Percentiles rank a stretch among this genome's conserved stretches.
Evolutionary conservation across 2,797 vertebrate genomes (phyloP).

Genomic region (Odontamblyopus lacepedii): DNA sequence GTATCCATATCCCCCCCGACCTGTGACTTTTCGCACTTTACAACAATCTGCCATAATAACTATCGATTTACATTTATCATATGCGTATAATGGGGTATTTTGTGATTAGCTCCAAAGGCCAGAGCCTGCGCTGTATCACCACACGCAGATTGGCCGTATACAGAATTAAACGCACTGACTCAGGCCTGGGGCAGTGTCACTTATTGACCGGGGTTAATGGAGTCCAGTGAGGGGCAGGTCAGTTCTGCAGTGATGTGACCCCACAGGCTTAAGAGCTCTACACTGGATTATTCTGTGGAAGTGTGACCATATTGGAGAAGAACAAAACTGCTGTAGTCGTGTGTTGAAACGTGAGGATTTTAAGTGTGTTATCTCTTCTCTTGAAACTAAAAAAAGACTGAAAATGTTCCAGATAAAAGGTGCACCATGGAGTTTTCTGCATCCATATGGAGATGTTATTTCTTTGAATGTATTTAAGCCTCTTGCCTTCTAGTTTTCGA

Average conservation of each 20-base stretch:
- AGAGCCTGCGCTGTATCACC: not conserved
- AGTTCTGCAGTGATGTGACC: constrained; percentile 20
- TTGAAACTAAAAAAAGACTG: too few species aligned
- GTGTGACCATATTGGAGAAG: not conserved
- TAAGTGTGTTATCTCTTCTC: too few species aligned
- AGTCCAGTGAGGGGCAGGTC: constrained; percentile 28
- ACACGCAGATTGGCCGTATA: too few species aligned
- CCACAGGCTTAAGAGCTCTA: constrained; percentile 25
- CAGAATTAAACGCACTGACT: not conserved
- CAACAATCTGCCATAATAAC: not conserved
- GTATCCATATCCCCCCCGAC: not conserved
- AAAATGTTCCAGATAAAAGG: too few species aligned
- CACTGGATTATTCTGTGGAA: constrained; percentile 20
- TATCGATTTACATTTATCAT: not conserved
- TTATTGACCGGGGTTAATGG: constrained; percentile 50
- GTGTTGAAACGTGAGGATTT: too few species aligned
- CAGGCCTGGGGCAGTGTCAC: not conserved
- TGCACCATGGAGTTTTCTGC: too few species aligned
- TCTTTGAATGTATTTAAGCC: too few species aligned
- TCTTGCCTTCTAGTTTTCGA: too few species aligned
- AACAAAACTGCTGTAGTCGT: too few species aligned
- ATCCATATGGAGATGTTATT: too few species aligned
- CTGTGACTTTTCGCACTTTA: not conserved
- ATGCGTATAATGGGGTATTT: not conserved
- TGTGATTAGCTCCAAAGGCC: constrained; percentile 1